Conservation (phyloP, 1,140 invertebrate species). For the Teleogryllus occipitalis region DNA sequence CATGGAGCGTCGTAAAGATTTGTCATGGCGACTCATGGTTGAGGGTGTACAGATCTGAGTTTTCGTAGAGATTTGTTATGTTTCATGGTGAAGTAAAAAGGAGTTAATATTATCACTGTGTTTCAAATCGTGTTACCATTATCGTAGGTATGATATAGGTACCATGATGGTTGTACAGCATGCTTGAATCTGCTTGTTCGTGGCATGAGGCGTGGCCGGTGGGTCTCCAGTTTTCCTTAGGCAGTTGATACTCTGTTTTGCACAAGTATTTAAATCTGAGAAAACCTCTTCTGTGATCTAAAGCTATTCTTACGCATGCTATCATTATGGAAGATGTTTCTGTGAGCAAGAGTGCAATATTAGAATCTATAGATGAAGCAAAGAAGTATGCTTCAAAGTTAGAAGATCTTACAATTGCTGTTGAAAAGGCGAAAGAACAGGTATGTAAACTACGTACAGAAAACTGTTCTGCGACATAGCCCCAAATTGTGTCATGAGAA, state of each 20-base stretch:
- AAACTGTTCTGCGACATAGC: no score
- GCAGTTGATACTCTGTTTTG: neutral
- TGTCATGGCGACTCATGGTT: neutral
- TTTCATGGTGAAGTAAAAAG: neutral
- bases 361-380: constrained; percentile 23
- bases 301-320: neutral
- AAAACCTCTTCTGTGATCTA: neutral
- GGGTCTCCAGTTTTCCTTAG: neutral
- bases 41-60: neutral
- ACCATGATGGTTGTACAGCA: neutral
- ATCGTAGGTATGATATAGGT: neutral
- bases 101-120: neutral
- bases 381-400: constrained; percentile 23
- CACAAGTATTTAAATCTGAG: neutral
- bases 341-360: constrained; percentile 20
- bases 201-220: neutral
- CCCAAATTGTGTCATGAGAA: no score
- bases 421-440: constrained; percentile 21
- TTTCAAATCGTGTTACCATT: neutral
- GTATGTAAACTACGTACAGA: constrained; percentile 11
- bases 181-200: constrained; percentile 3
- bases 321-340: constrained; percentile 20
- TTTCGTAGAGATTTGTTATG: neutral
- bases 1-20: neutral
- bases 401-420: constrained; percentile 19